Percentiles rank a stretch among this genome's conserved stretches.
Conservation (phyloP, 2,113 vertebrate species). For the Leuciscus idus region DNA sequence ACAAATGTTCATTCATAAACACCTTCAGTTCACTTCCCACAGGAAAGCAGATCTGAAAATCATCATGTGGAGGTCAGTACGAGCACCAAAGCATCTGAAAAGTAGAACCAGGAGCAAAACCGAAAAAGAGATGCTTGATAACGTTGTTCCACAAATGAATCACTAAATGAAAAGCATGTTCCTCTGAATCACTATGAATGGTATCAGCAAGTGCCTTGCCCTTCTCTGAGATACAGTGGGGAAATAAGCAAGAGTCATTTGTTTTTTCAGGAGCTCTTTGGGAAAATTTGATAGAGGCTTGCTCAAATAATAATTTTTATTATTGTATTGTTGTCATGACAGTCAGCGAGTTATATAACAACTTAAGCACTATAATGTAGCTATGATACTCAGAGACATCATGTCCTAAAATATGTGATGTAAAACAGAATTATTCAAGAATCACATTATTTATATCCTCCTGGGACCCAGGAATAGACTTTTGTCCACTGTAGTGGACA, state of each 20-base stretch:
- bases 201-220: conserved; percentile 1
- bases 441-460: background rate
- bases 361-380: background rate
- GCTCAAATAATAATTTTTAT: background rate
- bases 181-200: background rate
- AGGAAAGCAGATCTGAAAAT: conserved; percentile 82
- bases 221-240: conserved; percentile 24
- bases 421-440: background rate
- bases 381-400: background rate
- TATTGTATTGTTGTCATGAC: background rate
- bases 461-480: too few species aligned
- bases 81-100: conserved; percentile 69
- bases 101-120: background rate
- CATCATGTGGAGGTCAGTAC: conserved; percentile 81
- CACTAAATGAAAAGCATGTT: background rate
- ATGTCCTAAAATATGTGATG: background rate
- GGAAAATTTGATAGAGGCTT: background rate
- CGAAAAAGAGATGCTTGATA: background rate
- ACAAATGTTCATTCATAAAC: conserved; percentile 82
- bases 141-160: conserved; percentile 17
- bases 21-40: conserved; percentile 74
- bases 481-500: too few species aligned
- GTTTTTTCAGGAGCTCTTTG: background rate
- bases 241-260: conserved; percentile 28
- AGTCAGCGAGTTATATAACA: background rate